phyloP scores from a whole-genome alignment of 2,888 invertebrate genomes.

The Gibbula magus region DNA sequence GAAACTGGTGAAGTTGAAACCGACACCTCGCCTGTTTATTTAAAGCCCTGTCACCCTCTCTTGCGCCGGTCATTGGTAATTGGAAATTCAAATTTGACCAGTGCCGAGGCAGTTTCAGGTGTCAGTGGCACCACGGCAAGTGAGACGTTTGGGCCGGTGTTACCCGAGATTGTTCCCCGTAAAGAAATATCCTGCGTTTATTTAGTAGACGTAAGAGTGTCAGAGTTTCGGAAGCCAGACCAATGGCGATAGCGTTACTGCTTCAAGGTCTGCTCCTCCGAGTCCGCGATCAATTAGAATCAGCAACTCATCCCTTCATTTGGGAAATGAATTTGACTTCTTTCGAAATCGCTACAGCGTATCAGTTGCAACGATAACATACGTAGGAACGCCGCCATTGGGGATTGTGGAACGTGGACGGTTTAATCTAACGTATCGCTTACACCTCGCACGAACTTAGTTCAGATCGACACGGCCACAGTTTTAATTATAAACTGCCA shows the following conservation, averaged over 20 bases:
- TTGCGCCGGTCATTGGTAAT: conserved; percentile 22
- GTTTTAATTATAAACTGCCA: conserved; percentile 19
- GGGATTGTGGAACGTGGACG: neutral
- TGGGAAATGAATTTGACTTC: conserved; percentile 25
- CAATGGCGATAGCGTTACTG: neutral
- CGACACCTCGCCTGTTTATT: conserved; percentile 22
- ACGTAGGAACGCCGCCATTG: neutral
- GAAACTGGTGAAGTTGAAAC: conserved; percentile 17
- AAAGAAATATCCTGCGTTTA: conserved; percentile 10
- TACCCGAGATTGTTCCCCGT: neutral
- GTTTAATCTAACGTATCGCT: neutral
- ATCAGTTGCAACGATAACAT: conserved; percentile 12
- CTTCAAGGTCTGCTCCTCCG: neutral
- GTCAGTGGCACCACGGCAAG: conserved; percentile 2
- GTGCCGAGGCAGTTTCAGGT: neutral
- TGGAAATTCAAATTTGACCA: conserved; percentile 29
- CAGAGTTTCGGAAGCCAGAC: conserved; percentile 15
- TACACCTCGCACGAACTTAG: neutral
- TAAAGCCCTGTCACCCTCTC: conserved; percentile 22
- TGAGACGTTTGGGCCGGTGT: neutral
- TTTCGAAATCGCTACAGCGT: conserved; percentile 9
- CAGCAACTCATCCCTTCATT: conserved; percentile 16
- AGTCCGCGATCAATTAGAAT: conserved; percentile 10
- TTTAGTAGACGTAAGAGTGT: conserved; percentile 10
- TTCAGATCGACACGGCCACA: neutral